phyloP scores from a whole-genome alignment of 1,140 invertebrate species.

The Dendrolimus punctatus region DNA sequence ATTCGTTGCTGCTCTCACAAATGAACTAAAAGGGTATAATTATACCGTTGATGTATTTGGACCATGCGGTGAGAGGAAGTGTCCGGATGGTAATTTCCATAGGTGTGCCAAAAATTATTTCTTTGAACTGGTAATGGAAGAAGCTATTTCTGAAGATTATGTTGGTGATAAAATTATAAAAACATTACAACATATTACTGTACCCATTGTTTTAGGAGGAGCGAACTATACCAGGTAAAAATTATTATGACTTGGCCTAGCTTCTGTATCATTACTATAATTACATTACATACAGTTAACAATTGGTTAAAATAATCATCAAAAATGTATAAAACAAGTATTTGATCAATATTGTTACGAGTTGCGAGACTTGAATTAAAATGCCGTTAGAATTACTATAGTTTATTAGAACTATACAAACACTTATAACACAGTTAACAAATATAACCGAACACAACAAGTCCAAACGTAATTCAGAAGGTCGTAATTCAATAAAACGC shows the following conservation, averaged over 20 bases:
- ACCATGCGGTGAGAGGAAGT: slow-evolving; percentile 37
- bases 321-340: too few species aligned
- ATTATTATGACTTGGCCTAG: not conserved
- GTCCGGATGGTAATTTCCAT: slow-evolving; percentile 21
- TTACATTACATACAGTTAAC: too few species aligned
- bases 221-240: slow-evolving; percentile 46
- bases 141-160: slow-evolving; percentile 71
- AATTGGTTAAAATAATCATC: too few species aligned
- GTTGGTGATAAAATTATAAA: slow-evolving; percentile 76
- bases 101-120: slow-evolving; percentile 47
- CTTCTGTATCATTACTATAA: too few species aligned
- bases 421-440: too few species aligned
- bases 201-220: slow-evolving; percentile 71
- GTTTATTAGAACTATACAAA: too few species aligned
- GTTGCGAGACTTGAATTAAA: too few species aligned
- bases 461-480: too few species aligned
- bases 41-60: slow-evolving; percentile 43
- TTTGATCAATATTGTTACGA: too few species aligned
- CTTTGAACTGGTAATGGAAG: slow-evolving; percentile 47
- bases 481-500: too few species aligned
- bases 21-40: slow-evolving; percentile 42
- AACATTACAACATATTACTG: slow-evolving; percentile 53
- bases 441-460: too few species aligned
- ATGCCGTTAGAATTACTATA: too few species aligned
- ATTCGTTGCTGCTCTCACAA: slow-evolving; percentile 35